A percentile compares a stretch with the other conserved stretches of the same genome.
phyloP scores from a whole-genome alignment of 2,113 vertebrate species.

The Cyanistes caeruleus region DNA sequence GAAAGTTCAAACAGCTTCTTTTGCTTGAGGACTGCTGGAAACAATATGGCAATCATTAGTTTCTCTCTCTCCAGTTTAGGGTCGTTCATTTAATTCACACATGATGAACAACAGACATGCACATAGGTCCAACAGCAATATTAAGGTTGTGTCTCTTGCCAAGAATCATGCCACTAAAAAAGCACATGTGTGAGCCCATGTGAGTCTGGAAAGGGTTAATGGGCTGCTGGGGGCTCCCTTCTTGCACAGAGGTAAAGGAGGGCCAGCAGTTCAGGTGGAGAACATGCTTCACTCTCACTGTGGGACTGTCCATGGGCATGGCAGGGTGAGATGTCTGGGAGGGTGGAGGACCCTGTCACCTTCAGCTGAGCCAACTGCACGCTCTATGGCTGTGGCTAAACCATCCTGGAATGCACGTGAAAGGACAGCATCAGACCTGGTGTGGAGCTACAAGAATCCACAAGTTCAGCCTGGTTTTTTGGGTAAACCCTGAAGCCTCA shows the following conservation, averaged over 20 bases:
- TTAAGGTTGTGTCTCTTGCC: slow-evolving; percentile 21
- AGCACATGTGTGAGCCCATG: neutral
- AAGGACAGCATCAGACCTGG: neutral
- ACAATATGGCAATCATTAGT: slow-evolving; percentile 66
- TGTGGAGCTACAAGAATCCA: neutral
- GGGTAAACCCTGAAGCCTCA: neutral
- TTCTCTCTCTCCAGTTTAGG: slow-evolving; percentile 10
- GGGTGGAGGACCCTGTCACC: neutral
- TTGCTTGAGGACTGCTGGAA: slow-evolving; percentile 9
- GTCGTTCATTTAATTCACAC: slow-evolving; percentile 34
- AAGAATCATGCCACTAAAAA: slow-evolving; percentile 40
- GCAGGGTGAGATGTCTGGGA: neutral
- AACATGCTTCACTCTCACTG: neutral
- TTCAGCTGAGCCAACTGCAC: neutral
- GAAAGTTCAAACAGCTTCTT: slow-evolving; percentile 59
- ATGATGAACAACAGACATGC: slow-evolving; percentile 60
- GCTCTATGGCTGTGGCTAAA: neutral
- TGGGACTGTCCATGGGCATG: rapidly evolving
- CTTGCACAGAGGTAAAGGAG: neutral
- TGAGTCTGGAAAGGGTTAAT: slow-evolving; percentile 45
- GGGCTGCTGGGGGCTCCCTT: neutral
- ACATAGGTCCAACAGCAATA: slow-evolving; percentile 21
- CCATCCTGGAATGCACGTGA: neutral
- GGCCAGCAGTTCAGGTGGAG: neutral
- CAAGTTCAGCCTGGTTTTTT: neutral